These are phyloP conservation scores for Cecropterus lyciades DNA, from an alignment of 1,140 invertebrate species.

Conservation along the genomic window DNA sequence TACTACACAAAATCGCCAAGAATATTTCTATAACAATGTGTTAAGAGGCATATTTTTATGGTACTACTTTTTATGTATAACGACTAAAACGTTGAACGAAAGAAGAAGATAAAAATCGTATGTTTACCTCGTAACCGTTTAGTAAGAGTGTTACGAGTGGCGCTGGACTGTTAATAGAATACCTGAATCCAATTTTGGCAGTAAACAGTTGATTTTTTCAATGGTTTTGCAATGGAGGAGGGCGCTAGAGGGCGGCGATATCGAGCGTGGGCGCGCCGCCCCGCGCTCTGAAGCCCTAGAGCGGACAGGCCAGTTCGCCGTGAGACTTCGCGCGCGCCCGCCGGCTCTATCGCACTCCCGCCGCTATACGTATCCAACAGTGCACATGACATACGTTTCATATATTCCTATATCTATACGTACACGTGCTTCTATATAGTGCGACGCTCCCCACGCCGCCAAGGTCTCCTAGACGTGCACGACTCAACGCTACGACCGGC, in stretches of 20 bases:
- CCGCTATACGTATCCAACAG: slow-evolving; percentile 40
- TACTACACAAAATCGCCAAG: too few relatives aligned
- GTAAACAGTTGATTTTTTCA: slow-evolving; percentile 73
- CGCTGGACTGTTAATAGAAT: slow-evolving; percentile 20
- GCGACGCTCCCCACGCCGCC: slow-evolving; percentile 28
- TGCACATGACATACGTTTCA: slow-evolving; percentile 48
- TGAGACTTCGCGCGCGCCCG: slow-evolving; percentile 59
- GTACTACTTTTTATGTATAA: too few relatives aligned
- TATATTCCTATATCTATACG: slow-evolving; percentile 37
- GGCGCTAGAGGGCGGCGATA: slow-evolving; percentile 74
- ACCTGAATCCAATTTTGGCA: slow-evolving; percentile 50
- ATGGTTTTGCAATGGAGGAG: slow-evolving; percentile 79
- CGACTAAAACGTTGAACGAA: background rate
- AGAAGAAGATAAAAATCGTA: background rate
- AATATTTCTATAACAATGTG: too few relatives aligned
- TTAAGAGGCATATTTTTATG: too few relatives aligned
- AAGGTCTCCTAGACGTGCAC: slow-evolving; percentile 18
- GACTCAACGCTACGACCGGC: slow-evolving; percentile 31
- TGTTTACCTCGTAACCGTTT: slow-evolving; percentile 3
- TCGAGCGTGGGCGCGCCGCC: slow-evolving; percentile 79
- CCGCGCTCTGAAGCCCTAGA: slow-evolving; percentile 68
- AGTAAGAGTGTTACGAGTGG: background rate
- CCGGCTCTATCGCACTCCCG: slow-evolving; percentile 36
- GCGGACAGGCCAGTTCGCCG: slow-evolving; percentile 55
- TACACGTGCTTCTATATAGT: slow-evolving; percentile 42